A percentile compares a stretch with the other conserved stretches of the same genome.
Evolutionary conservation across 2,797 vertebrate species (phyloP).

Genomic region (Sphenopsis melanotis): DNA sequence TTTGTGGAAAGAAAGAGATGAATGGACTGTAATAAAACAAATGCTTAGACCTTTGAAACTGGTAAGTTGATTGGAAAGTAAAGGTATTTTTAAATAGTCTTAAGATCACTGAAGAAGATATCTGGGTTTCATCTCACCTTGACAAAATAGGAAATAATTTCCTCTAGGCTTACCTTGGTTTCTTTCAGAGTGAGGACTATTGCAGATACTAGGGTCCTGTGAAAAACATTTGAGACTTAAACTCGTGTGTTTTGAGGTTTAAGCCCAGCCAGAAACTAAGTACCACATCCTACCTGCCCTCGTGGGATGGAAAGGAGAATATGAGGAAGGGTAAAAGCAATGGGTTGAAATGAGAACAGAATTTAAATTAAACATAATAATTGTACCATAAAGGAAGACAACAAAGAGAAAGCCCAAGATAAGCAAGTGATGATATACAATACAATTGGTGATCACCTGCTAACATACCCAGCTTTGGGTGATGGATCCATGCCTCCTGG

Average conservation of each 20-base stretch:
- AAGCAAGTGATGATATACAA: neutral
- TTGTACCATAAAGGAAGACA: neutral
- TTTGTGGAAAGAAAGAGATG: neutral
- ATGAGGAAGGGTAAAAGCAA: neutral
- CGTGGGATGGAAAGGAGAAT: neutral
- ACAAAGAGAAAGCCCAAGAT: neutral
- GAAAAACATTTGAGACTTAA: neutral
- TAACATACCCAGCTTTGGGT: neutral
- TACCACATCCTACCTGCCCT: neutral
- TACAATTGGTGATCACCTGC: neutral
- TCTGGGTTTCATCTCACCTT: neutral
- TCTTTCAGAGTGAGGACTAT: neutral
- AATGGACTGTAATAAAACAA: neutral
- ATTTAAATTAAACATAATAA: neutral
- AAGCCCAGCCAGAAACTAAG: neutral
- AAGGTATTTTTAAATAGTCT: neutral
- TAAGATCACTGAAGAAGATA: neutral
- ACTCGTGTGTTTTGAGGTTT: accelerated
- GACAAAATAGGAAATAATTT: neutral
- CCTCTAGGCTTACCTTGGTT: neutral
- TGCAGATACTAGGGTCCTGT: neutral
- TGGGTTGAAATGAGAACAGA: neutral
- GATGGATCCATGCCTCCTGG: neutral
- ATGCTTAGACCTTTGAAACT: neutral
- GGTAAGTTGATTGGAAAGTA: neutral